phyloP scores from a whole-genome alignment of 2,888 invertebrate species.

The Thymelicus acteon region DNA sequence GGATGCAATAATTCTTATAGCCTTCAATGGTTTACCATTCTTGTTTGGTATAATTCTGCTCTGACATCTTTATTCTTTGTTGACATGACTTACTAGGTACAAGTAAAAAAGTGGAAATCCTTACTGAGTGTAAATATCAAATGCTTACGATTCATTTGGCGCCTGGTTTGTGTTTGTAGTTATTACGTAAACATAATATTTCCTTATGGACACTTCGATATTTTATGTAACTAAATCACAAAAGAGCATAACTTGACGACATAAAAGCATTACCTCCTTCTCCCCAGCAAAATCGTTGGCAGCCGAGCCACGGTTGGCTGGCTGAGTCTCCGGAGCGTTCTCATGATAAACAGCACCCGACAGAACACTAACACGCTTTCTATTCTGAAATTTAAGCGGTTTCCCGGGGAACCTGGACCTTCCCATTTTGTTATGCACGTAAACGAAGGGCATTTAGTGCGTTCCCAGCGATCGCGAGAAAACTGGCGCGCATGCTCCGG shows the following conservation, averaged over 20 bases:
- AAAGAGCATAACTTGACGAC: conserved; percentile 48
- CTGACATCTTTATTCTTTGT: conserved; percentile 55
- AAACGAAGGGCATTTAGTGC: conserved; percentile 84
- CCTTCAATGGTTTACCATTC: conserved; percentile 1
- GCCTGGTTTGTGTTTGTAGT: conserved; percentile 59
- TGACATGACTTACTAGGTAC: conserved; percentile 58
- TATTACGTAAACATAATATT: conserved; percentile 82
- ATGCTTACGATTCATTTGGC: conserved; percentile 54
- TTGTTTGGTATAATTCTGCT: conserved; percentile 26
- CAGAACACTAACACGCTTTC: conserved; percentile 93
- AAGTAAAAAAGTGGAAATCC: conserved; percentile 10
- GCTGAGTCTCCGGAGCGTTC: conserved; percentile 73
- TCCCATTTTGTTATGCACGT: conserved; percentile 88
- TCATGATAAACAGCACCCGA: conserved; percentile 85
- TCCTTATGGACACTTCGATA: conserved; percentile 54
- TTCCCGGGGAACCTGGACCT: conserved; percentile 95
- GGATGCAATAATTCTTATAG: conserved; percentile 4
- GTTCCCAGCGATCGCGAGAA: conserved; percentile 77
- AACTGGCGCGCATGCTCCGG: conserved; percentile 83
- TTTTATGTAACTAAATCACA: conserved; percentile 53
- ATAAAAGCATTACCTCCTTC: conserved; percentile 76
- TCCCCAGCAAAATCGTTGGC: conserved; percentile 78
- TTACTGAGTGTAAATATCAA: background rate
- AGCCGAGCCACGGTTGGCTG: conserved; percentile 75
- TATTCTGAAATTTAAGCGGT: conserved; percentile 94